Percentiles rank a stretch among this genome's conserved stretches.
Conservation (phyloP, 2,113 vertebrate species). For the Spheniscus mendiculus region DNA sequence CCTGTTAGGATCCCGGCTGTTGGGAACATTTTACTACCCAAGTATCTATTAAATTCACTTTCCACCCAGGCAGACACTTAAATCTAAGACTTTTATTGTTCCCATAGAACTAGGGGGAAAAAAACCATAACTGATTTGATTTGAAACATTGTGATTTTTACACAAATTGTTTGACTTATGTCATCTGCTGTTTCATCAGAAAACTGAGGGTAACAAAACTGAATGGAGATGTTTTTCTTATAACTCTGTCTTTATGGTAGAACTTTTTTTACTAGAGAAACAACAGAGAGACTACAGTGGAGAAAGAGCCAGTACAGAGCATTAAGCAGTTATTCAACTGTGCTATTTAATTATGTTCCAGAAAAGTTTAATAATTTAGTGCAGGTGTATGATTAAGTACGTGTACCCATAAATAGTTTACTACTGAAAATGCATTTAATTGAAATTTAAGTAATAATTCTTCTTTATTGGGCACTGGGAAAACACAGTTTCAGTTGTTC, state of each 20-base stretch:
- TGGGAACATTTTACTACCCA: not conserved
- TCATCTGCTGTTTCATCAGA: not conserved
- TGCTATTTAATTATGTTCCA: not conserved
- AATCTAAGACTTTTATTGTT: not conserved
- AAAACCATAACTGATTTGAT: not conserved
- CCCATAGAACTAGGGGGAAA: not conserved
- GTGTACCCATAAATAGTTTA: not conserved
- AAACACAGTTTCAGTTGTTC: not conserved
- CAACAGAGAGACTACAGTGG: not conserved
- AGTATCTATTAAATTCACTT: not conserved
- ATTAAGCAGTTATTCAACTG: not conserved
- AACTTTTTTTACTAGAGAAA: not conserved
- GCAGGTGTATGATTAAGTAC: not conserved
- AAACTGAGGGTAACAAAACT: not conserved
- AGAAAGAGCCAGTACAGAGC: not conserved
- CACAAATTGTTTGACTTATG: accelerated
- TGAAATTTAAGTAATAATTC: not conserved
- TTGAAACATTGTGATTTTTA: not conserved
- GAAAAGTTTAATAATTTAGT: not conserved
- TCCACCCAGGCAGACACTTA: not conserved
- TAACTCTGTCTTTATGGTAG: not conserved
- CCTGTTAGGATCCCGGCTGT: not conserved
- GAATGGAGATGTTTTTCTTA: not conserved
- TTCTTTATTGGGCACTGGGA: accelerated
- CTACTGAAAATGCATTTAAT: not conserved